phyloP scores from a whole-genome alignment of 2,113 vertebrate species.

The Egretta garzetta region DNA sequence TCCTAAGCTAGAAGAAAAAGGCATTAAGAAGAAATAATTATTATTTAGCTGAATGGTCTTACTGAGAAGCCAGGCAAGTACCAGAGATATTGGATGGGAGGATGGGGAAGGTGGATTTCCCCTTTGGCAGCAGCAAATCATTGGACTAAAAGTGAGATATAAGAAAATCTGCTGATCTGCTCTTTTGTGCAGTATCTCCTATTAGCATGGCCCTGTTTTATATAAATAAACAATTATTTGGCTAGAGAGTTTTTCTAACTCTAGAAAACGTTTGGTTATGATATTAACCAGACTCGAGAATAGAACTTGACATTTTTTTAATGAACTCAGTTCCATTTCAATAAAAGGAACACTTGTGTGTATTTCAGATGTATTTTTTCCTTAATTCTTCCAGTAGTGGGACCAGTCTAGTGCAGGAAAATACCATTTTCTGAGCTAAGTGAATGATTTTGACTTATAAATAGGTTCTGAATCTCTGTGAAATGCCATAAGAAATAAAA shows the following conservation, averaged over 20 bases:
- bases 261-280: not conserved
- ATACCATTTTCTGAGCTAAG: not conserved
- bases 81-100: not conserved
- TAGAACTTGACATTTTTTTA: not conserved
- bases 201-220: not conserved
- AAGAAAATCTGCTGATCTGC: not conserved
- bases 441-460: not conserved
- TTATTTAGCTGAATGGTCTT: not conserved
- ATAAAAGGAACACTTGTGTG: not conserved
- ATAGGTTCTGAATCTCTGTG: not conserved
- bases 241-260: not conserved
- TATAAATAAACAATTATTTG: not conserved
- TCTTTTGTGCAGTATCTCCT: not conserved
- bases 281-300: not conserved
- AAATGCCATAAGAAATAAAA: not conserved
- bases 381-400: not conserved
- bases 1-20: not conserved
- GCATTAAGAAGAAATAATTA: not conserved
- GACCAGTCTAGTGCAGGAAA: not conserved
- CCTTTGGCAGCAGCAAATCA: not conserved
- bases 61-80: not conserved
- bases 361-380: not conserved
- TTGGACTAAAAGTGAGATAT: not conserved
- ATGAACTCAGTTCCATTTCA: not conserved
- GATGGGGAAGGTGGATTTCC: not conserved